phyloP scores from a whole-genome alignment of 2,888 invertebrate species.

The Rhingia campestris region DNA sequence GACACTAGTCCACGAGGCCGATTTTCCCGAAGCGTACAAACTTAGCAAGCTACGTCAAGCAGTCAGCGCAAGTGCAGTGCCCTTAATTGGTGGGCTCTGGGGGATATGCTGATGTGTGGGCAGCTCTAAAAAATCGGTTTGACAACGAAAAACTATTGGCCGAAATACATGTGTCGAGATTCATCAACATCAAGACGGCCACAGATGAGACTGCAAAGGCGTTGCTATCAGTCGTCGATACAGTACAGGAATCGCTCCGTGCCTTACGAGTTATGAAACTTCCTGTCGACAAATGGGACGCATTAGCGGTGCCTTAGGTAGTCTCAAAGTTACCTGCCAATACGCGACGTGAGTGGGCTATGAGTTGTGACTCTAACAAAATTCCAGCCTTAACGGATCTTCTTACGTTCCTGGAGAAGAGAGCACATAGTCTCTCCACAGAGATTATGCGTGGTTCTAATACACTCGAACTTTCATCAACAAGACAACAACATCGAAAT shows the following conservation, averaged over 20 bases:
- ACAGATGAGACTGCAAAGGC: conserved; percentile 31
- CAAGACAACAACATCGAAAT: not conserved
- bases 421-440: conserved; percentile 14
- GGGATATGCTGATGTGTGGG: conserved; percentile 52
- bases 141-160: conserved; percentile 48
- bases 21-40: conserved; percentile 41
- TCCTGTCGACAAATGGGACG: conserved; percentile 48
- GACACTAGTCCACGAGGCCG: conserved; percentile 21
- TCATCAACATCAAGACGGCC: conserved; percentile 41
- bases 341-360: conserved; percentile 39
- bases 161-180: conserved; percentile 59
- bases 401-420: conserved; percentile 9
- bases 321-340: conserved; percentile 24
- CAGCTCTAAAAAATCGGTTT: conserved; percentile 42
- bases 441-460: conserved; percentile 11
- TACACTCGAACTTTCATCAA: not conserved
- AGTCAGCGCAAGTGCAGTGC: conserved; percentile 24
- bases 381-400: conserved; percentile 16
- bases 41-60: conserved; percentile 56
- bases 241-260: conserved; percentile 52
- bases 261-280: conserved; percentile 50
- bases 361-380: conserved; percentile 11
- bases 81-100: conserved; percentile 49
- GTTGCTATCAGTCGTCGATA: conserved; percentile 50
- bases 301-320: conserved; percentile 37